A percentile compares a stretch with the other conserved stretches of the same genome.
These are phyloP conservation scores for Drosophila arizonae DNA, from an alignment of 1,140 invertebrate species.

Conservation along the genomic window DNA sequence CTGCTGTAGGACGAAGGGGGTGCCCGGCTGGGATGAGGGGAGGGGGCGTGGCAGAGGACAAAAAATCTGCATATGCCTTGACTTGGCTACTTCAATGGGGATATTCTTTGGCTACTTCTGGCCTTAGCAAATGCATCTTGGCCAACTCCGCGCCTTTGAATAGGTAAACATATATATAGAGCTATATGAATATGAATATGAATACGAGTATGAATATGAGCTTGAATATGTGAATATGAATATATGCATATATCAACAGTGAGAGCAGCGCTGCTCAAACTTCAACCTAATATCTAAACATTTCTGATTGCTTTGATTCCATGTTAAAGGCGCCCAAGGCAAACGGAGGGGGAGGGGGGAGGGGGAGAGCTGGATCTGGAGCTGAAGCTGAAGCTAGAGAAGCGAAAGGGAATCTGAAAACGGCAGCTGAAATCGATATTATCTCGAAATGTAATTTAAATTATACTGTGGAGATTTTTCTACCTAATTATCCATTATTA, in stretches of 20 bases:
- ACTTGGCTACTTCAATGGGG: not conserved
- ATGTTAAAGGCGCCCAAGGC: not conserved
- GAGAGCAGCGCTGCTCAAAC: not conserved
- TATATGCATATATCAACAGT: not conserved
- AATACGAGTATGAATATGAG: not conserved
- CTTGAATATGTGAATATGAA: not conserved
- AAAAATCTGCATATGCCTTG: constrained; percentile 39
- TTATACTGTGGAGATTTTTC: not conserved
- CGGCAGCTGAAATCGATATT: not conserved
- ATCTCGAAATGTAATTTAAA: constrained; percentile 1
- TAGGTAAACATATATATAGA: constrained; percentile 25
- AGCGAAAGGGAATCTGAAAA: not conserved
- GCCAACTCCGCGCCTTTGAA: constrained; percentile 17
- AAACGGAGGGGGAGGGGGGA: not conserved
- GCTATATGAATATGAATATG: not conserved
- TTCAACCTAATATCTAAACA: constrained; percentile 8
- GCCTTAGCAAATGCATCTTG: constrained; percentile 24
- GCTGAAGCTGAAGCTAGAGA: not conserved
- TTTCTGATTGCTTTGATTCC: constrained; percentile 14
- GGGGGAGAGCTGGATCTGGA: no score
- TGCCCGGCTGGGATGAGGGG: not conserved
- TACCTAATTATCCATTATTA: constrained; percentile 4
- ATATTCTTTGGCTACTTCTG: not conserved
- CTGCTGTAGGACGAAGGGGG: not conserved
- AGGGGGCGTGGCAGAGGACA: constrained; percentile 1